Evolutionary conservation across 2,888 invertebrate species (phyloP).

Genomic region (Diploptera punctata): DNA sequence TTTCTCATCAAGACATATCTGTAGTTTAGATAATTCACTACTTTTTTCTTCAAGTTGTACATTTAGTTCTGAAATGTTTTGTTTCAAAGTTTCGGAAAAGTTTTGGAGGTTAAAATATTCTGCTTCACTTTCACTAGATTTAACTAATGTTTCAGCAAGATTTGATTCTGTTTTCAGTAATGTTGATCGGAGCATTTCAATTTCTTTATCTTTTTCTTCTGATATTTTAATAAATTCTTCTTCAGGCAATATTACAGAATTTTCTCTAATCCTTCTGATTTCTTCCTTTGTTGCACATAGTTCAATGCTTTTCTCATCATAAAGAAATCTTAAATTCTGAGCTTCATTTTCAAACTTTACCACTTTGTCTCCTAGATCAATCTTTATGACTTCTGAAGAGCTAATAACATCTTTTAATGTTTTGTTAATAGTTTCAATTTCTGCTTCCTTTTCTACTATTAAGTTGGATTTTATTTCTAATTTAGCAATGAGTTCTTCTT

Average conservation of each 20-base stretch:
- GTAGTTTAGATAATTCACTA: not conserved
- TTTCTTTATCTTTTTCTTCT: not conserved
- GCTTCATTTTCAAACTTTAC: not conserved
- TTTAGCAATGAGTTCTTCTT: not conserved
- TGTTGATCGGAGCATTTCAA: not conserved
- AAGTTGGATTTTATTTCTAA: not conserved
- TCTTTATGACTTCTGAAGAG: not conserved
- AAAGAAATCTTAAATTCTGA: not conserved
- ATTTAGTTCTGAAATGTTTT: not conserved
- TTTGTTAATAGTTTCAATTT: not conserved
- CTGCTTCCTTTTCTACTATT: not conserved
- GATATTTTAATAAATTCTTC: not conserved
- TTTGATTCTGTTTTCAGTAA: not conserved
- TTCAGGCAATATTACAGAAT: not conserved
- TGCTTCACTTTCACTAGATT: not conserved
- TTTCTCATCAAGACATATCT: not conserved
- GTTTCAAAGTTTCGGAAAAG: not conserved
- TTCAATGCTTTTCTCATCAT: constrained; percentile 18
- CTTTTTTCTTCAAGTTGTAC: not conserved
- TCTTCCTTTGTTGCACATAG: not conserved
- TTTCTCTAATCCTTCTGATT: not conserved
- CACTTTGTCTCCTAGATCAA: not conserved
- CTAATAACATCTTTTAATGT: not conserved
- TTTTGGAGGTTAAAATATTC: not conserved
- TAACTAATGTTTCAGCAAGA: not conserved